Evolutionary conservation across 2,113 vertebrate genomes (phyloP).

Genomic region (Aptenodytes patagonicus): DNA sequence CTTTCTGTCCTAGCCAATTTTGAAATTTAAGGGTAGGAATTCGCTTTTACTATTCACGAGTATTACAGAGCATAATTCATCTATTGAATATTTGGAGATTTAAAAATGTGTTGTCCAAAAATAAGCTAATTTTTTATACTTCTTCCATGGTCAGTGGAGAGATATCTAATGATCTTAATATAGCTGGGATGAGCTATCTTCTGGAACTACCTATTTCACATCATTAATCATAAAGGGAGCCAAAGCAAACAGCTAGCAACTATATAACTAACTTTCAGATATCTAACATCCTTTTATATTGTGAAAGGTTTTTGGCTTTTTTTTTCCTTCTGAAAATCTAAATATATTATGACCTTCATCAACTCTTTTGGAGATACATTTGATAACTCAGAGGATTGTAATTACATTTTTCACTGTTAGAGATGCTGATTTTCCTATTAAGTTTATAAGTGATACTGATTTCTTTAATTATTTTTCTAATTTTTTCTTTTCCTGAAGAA

Average conservation of each 20-base stretch:
- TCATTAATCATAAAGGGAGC: neutral
- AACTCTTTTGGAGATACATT: neutral
- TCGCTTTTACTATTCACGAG: neutral
- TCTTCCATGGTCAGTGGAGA: neutral
- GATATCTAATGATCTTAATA: neutral
- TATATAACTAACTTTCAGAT: neutral
- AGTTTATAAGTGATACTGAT: neutral
- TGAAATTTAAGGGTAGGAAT: neutral
- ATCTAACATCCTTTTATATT: neutral
- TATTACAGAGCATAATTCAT: neutral
- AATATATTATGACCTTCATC: neutral
- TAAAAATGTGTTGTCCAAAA: neutral
- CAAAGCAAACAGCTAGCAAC: neutral
- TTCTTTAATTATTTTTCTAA: neutral
- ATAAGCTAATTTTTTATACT: neutral
- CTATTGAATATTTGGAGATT: neutral
- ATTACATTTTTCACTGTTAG: neutral
- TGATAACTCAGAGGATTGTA: neutral
- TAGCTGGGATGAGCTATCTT: neutral
- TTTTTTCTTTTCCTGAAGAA: neutral
- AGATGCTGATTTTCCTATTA: neutral
- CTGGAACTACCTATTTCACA: neutral
- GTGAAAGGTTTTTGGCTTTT: neutral
- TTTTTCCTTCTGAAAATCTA: neutral
- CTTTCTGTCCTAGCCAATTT: neutral